These are phyloP conservation scores for Alloplasta piceator DNA, from an alignment of 2,888 invertebrate genomes.

Conservation along the genomic window DNA sequence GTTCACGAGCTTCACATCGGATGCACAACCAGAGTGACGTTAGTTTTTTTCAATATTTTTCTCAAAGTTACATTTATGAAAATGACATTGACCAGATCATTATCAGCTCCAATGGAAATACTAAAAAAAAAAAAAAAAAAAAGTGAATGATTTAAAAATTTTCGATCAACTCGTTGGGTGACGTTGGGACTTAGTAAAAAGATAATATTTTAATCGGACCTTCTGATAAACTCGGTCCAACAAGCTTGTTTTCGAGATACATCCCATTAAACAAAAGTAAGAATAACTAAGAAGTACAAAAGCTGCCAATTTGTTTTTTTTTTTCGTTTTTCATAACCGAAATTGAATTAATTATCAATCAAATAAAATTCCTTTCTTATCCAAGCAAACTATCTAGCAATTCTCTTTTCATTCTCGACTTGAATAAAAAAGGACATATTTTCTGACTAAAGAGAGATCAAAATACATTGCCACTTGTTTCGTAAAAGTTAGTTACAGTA, in stretches of 20 bases:
- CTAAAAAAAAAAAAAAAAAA: background rate
- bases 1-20: slow-evolving; percentile 21
- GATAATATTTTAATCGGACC: slow-evolving; percentile 30
- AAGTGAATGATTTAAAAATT: slow-evolving; percentile 1
- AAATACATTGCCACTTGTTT: slow-evolving; percentile 88
- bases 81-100: slow-evolving; percentile 13
- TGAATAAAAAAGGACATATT: slow-evolving; percentile 84
- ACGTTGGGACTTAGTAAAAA: slow-evolving; percentile 27
- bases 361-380: slow-evolving; percentile 77
- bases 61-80: slow-evolving; percentile 37
- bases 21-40: slow-evolving; percentile 60
- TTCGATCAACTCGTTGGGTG: background rate
- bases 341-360: slow-evolving; percentile 72
- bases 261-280: slow-evolving; percentile 69
- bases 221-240: slow-evolving; percentile 35
- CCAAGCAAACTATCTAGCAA: slow-evolving; percentile 74
- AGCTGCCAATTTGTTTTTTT: slow-evolving; percentile 81
- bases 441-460: slow-evolving; percentile 90
- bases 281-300: slow-evolving; percentile 78
- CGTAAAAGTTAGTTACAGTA: slow-evolving; percentile 82
- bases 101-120: background rate
- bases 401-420: slow-evolving; percentile 74
- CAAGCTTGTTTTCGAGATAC: slow-evolving; percentile 27
- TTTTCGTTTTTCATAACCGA: slow-evolving; percentile 65
- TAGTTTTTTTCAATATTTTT: slow-evolving; percentile 30